Base-by-base conservation (phyloP, 2,113 vertebrate species). In the Pagrus major region DNA sequence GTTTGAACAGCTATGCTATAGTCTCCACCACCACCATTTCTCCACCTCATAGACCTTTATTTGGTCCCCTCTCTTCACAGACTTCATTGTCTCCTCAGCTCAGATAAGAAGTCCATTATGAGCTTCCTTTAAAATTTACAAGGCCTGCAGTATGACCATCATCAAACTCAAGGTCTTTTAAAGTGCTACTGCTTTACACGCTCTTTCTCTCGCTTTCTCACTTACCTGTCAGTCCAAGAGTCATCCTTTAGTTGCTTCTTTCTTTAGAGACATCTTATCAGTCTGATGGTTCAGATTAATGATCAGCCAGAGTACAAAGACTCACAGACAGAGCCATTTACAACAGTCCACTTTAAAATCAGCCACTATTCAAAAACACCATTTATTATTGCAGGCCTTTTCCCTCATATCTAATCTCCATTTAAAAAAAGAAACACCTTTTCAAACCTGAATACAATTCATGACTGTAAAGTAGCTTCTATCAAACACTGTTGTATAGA, bases 211-310 rank as follows among this genome's bases (percentile, higher is more conserved):
- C 15, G 51, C 55, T 51, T n/a, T 47, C 18, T 52, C 47, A 54
- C 73, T 31, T 18, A n/a, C 46, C 46, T 35, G 67, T 79, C 81
- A 80, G 56, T 66, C 42, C 59, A 41, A 78, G 64, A 79, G 15
- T 27, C 78, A 87, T 89, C 68, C 61, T 69, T 84, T 61, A 55
- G 61, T 58, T 68, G 16, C 63, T 54, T 78, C 73, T 69, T 47
- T 79, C 81, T 85, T 88, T 86, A 72, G 76, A 89, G 85, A 74
- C 65, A 49, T 90, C 83, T 88, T 87, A 92, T 92, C 90, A 79
- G 81, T 16, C 23, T 66, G 89, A 88, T 87, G 73, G 85, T 67
- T 86, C n/a, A 81, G 86, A 92, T 92, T 90, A 89, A 93, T 93
- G 90, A 91, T 85, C 86, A 80, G 79, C 74, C 76, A 56, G 81